phyloP scores from a whole-genome alignment of 2,888 invertebrate species.

The Drosophila falleni region DNA sequence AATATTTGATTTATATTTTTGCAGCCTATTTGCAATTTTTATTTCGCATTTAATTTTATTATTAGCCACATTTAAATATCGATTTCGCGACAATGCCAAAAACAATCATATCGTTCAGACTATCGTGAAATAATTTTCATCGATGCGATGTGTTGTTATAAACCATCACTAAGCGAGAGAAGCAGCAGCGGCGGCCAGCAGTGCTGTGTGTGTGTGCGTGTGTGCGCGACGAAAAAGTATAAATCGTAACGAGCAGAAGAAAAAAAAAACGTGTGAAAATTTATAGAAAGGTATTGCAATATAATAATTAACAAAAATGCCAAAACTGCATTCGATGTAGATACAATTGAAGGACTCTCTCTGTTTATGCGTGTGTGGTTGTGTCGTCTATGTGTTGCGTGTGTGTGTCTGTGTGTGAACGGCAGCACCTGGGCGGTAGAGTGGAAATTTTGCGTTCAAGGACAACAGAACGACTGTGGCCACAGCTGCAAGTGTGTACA shows the following conservation, averaged over 20 bases:
- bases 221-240: constrained; percentile 75
- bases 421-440: constrained; percentile 69
- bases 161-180: constrained; percentile 53
- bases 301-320: constrained; percentile 28
- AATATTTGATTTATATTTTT: not conserved
- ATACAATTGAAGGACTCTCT: constrained; percentile 65
- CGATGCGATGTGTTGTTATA: constrained; percentile 37
- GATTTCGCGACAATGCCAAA: constrained; percentile 8
- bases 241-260: constrained; percentile 75
- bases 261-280: constrained; percentile 77
- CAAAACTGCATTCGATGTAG: constrained; percentile 17
- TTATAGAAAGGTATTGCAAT: constrained; percentile 67
- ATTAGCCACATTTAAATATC: constrained; percentile 18
- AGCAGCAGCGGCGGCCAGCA: constrained; percentile 60
- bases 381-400: constrained; percentile 28
- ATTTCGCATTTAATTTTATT: not conserved
- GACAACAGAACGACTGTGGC: constrained; percentile 70
- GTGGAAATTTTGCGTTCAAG: constrained; percentile 82
- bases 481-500: constrained; percentile 63
- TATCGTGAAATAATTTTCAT: constrained; percentile 39
- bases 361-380: constrained; percentile 31
- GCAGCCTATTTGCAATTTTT: not conserved
- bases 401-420: constrained; percentile 42
- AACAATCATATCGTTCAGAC: constrained; percentile 10
- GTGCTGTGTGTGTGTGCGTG: constrained; percentile 67